Percentiles rank a stretch among this genome's conserved stretches.
These are phyloP conservation scores for Drosophila truncata DNA, from an alignment of 1,140 invertebrate species.

Conservation along the genomic window DNA sequence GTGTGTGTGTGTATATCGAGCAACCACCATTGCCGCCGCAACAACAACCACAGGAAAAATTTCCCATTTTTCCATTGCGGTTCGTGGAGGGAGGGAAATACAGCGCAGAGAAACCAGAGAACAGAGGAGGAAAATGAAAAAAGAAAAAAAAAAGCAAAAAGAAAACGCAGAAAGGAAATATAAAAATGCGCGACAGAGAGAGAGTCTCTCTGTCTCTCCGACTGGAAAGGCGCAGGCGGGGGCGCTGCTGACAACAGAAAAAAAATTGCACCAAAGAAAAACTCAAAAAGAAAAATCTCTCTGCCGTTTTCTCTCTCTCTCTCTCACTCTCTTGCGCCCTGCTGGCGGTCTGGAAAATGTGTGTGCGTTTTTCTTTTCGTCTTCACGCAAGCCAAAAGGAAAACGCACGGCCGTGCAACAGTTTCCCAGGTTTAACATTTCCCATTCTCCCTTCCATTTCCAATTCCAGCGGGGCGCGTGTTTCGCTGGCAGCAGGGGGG, in stretches of 20 bases:
- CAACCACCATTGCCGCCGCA: slow-evolving; percentile 85
- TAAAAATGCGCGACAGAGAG: slow-evolving; percentile 55
- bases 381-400: slow-evolving; percentile 40
- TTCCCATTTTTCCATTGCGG: slow-evolving; percentile 85
- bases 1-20: slow-evolving; percentile 70
- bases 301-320: slow-evolving; percentile 8
- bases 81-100: slow-evolving; percentile 28
- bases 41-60: slow-evolving; percentile 85
- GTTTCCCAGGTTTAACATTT: slow-evolving; percentile 23
- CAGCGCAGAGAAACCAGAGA: slow-evolving; percentile 2
- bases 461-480: slow-evolving; percentile 43
- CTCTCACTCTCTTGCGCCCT: neutral
- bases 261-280: slow-evolving; percentile 48
- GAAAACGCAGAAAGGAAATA: slow-evolving; percentile 41
- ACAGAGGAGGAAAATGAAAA: slow-evolving; percentile 22
- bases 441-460: slow-evolving; percentile 15
- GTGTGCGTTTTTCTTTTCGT: slow-evolving; percentile 32
- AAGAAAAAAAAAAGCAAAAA: slow-evolving; percentile 34
- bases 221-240: slow-evolving; percentile 61
- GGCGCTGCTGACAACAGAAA: slow-evolving; percentile 15
- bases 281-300: slow-evolving; percentile 52
- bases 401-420: slow-evolving; percentile 42
- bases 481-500: slow-evolving; percentile 25
- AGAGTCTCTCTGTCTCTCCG: slow-evolving; percentile 20
- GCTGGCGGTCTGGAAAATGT: slow-evolving; percentile 55